A percentile compares a stretch with the other conserved stretches of the same genome.
phyloP scores from a whole-genome alignment of 2,888 invertebrate genomes.

The Brenthis ino region DNA sequence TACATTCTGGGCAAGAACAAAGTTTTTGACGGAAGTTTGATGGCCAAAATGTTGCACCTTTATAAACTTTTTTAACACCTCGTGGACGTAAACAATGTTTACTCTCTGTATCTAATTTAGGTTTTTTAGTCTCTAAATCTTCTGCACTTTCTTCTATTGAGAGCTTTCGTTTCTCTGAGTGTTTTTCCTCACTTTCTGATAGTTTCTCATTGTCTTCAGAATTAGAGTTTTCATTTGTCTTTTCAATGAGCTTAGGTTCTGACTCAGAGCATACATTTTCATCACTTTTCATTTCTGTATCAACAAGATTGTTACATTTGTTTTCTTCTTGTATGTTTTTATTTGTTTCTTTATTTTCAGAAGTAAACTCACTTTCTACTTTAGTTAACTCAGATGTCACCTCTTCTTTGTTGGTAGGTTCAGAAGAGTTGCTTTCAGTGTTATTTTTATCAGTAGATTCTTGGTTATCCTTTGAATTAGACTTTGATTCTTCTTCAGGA shows the following conservation, averaged over 20 bases:
- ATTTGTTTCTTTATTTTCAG: neutral
- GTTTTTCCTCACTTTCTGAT: slow-evolving; percentile 32
- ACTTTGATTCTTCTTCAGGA: slow-evolving; percentile 30
- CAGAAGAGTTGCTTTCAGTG: neutral
- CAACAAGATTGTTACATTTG: neutral
- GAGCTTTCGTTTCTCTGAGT: slow-evolving; percentile 63
- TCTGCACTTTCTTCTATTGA: slow-evolving; percentile 50
- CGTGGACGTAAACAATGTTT: slow-evolving; percentile 58
- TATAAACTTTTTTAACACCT: slow-evolving; percentile 54
- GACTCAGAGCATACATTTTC: neutral
- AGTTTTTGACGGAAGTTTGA: slow-evolving; percentile 89
- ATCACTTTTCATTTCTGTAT: slow-evolving; percentile 3
- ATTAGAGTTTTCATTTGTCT: slow-evolving; percentile 6
- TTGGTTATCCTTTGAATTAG: slow-evolving; percentile 12
- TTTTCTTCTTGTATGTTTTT: neutral
- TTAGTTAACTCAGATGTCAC: neutral
- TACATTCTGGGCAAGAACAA: slow-evolving; percentile 86
- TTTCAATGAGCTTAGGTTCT: neutral
- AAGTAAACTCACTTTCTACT: neutral
- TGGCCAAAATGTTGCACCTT: slow-evolving; percentile 89
- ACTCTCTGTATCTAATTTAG: slow-evolving; percentile 50
- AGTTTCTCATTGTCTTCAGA: slow-evolving; percentile 21
- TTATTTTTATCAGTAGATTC: slow-evolving; percentile 16
- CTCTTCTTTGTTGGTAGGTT: neutral
- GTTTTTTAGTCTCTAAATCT: slow-evolving; percentile 52